Conservation (phyloP, 2,888 invertebrate species). For the Ichneumon xanthorius region DNA sequence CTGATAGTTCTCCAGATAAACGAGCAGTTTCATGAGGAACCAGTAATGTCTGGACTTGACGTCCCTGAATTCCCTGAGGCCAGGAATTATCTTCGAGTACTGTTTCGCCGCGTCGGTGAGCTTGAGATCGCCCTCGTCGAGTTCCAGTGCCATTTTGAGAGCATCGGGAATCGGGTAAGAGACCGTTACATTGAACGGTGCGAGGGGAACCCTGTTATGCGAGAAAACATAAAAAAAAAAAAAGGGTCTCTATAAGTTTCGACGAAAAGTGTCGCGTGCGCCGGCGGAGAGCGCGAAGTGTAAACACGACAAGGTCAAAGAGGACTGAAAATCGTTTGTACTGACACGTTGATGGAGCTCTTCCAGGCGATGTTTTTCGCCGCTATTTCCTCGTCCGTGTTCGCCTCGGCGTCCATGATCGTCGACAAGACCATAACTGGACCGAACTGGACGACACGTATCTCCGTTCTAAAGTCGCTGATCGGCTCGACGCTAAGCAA, state of each 20-base stretch:
- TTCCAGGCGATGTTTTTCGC: constrained; percentile 43
- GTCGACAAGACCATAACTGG: constrained; percentile 25
- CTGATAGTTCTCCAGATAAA: constrained; percentile 74
- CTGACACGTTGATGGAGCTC: constrained; percentile 58
- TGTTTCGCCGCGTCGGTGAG: constrained; percentile 6
- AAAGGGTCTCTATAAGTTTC: not conserved
- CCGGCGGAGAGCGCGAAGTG: not conserved
- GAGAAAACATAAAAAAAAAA: not conserved
- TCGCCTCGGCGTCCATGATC: constrained; percentile 22
- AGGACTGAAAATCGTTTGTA: not conserved
- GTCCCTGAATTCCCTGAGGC: constrained; percentile 60
- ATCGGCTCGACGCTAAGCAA: not conserved
- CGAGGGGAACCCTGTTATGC: constrained; percentile 32
- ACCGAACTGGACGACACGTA: not conserved
- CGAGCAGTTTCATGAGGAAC: constrained; percentile 71
- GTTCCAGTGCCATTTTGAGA: constrained; percentile 55
- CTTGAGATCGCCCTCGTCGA: not conserved
- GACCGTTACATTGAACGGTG: not conserved
- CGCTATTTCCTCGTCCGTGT: not conserved
- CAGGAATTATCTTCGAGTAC: constrained; percentile 67
- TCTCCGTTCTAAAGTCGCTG: not conserved
- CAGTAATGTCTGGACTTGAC: constrained; percentile 69
- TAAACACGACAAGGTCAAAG: not conserved
- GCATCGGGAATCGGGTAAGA: constrained; percentile 42
- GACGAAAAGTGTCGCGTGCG: not conserved